Base-by-base conservation (phyloP, 2,113 vertebrate genomes). In the Macaca mulatta region DNA sequence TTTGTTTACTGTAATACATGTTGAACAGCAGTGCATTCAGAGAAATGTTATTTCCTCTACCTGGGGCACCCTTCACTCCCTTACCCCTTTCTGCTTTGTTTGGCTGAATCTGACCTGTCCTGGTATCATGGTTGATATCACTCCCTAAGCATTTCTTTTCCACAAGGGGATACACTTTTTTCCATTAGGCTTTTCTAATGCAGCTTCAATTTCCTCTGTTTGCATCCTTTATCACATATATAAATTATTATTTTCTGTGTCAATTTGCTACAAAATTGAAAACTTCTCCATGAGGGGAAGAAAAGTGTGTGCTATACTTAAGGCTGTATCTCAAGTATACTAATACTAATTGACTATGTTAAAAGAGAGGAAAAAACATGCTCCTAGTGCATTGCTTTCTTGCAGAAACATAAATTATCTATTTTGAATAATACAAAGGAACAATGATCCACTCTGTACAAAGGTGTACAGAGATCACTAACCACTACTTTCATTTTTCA, bases 21-120 rank as follows among this genome's bases (percentile, higher is more conserved):
- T 38, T 2, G 2, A 22, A 14, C 20, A 52, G 13, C 10, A 61
- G 8, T 43, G 0, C 1, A 3, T 27, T 83, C 25, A 38, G 30
- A 9, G 0, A 91, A 59, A 50, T 35, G 1, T 6, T 18, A 2
- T 40, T 93, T 2, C 48, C 18, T 64, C 20, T 3, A 8, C 35
- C 67, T 20, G 9, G 2, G 0, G 27, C 2, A 27, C 1, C 50
- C 25, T 25, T 52, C 5, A 55, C 9, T 22, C 32, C 17, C 18
- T 50, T 45, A 13, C 0, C 18, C 1, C 13, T 43, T 64, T 61
- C 48, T n/a, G 1, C 16, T 38, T 92, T 30, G 30, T 23, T 30
- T 55, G 35, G 35, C 2, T 81, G 38, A 75, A 5, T 48, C 7
- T 50, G 74, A 30, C 35, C 30, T 55, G 35, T 78, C 5, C 30